These are phyloP conservation scores for Sander lucioperca DNA, from an alignment of 2,113 vertebrate genomes.

Conservation along the genomic window DNA sequence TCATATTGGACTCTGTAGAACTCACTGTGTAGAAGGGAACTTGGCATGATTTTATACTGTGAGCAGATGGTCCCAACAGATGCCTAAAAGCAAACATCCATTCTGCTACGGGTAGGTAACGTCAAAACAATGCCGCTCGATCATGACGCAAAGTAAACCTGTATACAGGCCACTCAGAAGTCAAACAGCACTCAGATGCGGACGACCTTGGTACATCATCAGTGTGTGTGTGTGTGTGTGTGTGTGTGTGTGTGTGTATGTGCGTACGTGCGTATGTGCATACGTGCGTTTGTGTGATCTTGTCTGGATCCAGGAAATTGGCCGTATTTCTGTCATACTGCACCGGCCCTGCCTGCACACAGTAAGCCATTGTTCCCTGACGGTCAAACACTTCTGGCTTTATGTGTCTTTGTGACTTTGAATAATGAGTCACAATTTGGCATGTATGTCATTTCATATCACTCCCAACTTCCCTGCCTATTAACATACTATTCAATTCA, in stretches of 20 bases:
- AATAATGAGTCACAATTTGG: constrained; percentile 11
- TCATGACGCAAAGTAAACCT: constrained; percentile 35
- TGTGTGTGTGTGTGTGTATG: constrained; percentile 10
- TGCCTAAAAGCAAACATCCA: constrained; percentile 50
- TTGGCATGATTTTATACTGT: constrained; percentile 34
- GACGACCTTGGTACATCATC: constrained; percentile 45
- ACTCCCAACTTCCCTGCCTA: background rate
- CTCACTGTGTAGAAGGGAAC: constrained; percentile 22
- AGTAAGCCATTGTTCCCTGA: constrained; percentile 56
- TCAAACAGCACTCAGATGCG: constrained; percentile 47
- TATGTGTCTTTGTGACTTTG: constrained; percentile 26
- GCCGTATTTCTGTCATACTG: constrained; percentile 43
- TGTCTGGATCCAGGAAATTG: constrained; percentile 49
- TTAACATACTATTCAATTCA: background rate
- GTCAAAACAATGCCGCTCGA: constrained; percentile 31
- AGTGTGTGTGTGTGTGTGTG: constrained; percentile 10
- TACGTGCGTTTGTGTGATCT: constrained; percentile 28
- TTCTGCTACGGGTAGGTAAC: constrained; percentile 27
- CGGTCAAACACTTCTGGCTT: constrained; percentile 26
- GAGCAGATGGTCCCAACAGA: constrained; percentile 63
- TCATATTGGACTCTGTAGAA: constrained; percentile 18
- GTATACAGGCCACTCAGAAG: constrained; percentile 24
- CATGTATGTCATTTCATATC: background rate
- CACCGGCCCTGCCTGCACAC: constrained; percentile 37
- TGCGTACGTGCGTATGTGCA: too few species aligned